These are phyloP conservation scores for Trichosurus vulpecula DNA, from an alignment of 2,797 vertebrate genomes.

Conservation along the genomic window DNA sequence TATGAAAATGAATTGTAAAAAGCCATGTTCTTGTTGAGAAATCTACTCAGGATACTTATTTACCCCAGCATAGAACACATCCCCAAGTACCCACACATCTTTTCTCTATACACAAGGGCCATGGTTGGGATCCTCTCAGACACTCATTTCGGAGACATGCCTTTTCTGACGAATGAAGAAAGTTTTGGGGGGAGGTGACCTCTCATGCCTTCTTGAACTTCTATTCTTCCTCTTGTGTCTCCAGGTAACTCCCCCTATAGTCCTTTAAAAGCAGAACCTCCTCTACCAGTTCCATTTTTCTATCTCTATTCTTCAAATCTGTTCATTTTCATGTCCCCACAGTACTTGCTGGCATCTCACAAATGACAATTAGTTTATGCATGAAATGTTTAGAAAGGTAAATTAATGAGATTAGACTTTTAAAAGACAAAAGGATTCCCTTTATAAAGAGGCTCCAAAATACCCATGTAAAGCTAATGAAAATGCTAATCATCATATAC, in stretches of 20 bases:
- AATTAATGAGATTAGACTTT: not conserved
- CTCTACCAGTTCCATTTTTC: not conserved
- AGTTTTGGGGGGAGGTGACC: not conserved
- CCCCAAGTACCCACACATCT: not conserved
- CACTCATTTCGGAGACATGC: not conserved
- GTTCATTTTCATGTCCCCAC: conserved; percentile 1
- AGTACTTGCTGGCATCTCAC: not conserved
- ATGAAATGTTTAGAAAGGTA: not conserved
- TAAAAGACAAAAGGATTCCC: not conserved
- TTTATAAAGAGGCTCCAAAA: not conserved
- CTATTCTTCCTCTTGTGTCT: conserved; percentile 9
- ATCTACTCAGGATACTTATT: not conserved
- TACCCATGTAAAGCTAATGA: fast-evolving
- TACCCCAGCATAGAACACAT: not conserved
- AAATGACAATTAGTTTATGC: not conserved
- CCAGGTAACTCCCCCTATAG: not conserved
- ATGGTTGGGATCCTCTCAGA: not conserved
- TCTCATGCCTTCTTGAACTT: not conserved
- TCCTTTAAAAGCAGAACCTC: conserved; percentile 11
- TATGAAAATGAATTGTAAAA: not conserved
- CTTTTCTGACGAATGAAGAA: not conserved
- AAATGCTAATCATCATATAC: conserved; percentile 62
- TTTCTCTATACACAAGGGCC: not conserved
- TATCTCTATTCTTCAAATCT: conserved; percentile 2
- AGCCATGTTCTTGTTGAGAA: not conserved